phyloP scores from a whole-genome alignment of 2,888 invertebrate species.

The Caenorhabditis sp. region DNA sequence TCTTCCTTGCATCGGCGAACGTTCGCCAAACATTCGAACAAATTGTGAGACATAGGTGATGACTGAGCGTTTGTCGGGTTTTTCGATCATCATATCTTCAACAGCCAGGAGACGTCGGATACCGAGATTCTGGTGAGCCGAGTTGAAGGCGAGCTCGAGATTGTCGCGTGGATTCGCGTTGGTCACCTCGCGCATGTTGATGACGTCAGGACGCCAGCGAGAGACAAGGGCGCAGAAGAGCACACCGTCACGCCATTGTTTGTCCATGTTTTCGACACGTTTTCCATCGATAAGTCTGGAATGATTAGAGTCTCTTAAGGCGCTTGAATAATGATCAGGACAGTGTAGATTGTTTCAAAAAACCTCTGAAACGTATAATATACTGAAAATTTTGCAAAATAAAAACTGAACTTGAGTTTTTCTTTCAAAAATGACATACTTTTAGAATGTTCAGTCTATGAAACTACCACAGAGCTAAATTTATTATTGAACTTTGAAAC shows the following conservation, averaged over 20 bases:
- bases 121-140: conserved; percentile 67
- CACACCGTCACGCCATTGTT: conserved; percentile 69
- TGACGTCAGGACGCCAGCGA: conserved; percentile 67
- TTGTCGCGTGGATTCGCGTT: conserved; percentile 61
- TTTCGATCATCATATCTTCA: conserved; percentile 67
- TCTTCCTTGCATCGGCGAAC: conserved; percentile 44
- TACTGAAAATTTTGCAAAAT: too few species aligned
- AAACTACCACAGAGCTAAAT: too few species aligned
- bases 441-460: too few species aligned
- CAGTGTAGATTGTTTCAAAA: too few species aligned
- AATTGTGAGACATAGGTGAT: conserved; percentile 71
- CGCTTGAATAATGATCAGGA: too few species aligned
- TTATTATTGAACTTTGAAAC: too few species aligned
- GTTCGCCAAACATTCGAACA: conserved; percentile 56
- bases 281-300: conserved; percentile 35
- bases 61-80: conserved; percentile 70
- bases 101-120: conserved; percentile 61
- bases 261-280: conserved; percentile 68
- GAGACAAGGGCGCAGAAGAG: conserved; percentile 69
- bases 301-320: neutral
- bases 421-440: too few species aligned
- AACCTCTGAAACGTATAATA: too few species aligned
- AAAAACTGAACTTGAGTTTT: too few species aligned
- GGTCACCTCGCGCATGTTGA: conserved; percentile 64
- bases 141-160: conserved; percentile 67